Evolutionary conservation across 2,888 invertebrate genomes (phyloP), one percentile per base, ranked within the genome.

Genomic region (Cosmia pyralina): DNA sequence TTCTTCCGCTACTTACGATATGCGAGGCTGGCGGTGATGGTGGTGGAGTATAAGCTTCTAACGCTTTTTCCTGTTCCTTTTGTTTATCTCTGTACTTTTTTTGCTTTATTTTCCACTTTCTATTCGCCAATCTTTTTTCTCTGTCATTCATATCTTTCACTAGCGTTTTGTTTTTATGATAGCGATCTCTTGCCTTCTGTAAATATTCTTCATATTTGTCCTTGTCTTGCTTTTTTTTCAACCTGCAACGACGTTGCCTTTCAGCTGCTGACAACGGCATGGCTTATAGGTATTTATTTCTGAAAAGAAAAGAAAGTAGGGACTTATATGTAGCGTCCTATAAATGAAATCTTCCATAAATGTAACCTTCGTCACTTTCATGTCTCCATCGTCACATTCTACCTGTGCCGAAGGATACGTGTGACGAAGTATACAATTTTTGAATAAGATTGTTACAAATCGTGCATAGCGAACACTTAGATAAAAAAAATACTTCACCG

Each of bases 51-150:
- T n/a, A n/a, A n/a, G 69, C 72, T 66, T 66, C 72, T 72, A 66
- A 66, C 53, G 60, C 55, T 72, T 72, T 72, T 66, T 66, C 72
- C 41, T 66, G 60, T 66, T 73, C 73, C 66, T 73, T 67, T 73
- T 73, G 15, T 46, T 46, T 46, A 46, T 46, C 46, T 46, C 46
- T 46, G 46, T 46, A 46, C 46, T 66, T 74, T 74, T 74, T 74
- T 69, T 74, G 69, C 62, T 74, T 74, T 69, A 69, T 74, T 69
- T 69, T 74, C 69, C 74, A 69, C 64, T 74, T 72, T 72, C 68
- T 72, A 68, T 72, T 72, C 68, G 72, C 72, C 68, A 72, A 68
- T 72, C 72, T 72, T 72, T 72, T 74, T 65, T 74, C 72, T 66
- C 59, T 66, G 66, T 66, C 72, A 66, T 72, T 72, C 28, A 28